Evolutionary conservation across 2,113 vertebrate species (phyloP).

Genomic region (Ophthalmolycus amberensis): DNA sequence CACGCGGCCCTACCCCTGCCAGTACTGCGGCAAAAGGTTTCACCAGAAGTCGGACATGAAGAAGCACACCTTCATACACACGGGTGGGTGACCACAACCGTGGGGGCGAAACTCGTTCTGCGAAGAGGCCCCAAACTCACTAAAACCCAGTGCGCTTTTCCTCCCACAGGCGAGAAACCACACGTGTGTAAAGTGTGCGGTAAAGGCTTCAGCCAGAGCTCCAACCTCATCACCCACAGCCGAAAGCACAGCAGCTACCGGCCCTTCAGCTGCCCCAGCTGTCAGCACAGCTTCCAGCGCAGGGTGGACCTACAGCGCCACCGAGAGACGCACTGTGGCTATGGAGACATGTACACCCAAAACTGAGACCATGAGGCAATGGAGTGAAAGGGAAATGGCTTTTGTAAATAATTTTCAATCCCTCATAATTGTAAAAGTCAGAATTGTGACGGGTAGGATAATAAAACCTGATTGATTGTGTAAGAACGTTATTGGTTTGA

Average conservation of each 20-base stretch:
- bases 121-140: neutral
- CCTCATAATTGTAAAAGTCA: neutral
- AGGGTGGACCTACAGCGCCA: constrained; percentile 83
- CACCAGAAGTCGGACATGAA: constrained; percentile 90
- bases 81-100: constrained; percentile 68
- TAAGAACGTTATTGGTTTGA: neutral
- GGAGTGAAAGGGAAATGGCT: neutral
- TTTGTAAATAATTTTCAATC: constrained; percentile 10
- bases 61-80: constrained; percentile 88
- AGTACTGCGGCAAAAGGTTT: constrained; percentile 86
- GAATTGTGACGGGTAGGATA: neutral
- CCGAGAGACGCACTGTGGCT: constrained; percentile 71
- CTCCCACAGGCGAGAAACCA: constrained; percentile 83
- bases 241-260: constrained; percentile 82
- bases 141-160: neutral
- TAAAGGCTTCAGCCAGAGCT: constrained; percentile 85
- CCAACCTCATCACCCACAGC: constrained; percentile 87
- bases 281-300: constrained; percentile 79
- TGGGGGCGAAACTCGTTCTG: neutral
- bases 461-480: constrained; percentile 33
- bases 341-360: constrained; percentile 24
- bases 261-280: constrained; percentile 79
- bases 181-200: constrained; percentile 86
- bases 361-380: neutral
- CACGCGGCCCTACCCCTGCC: constrained; percentile 85